These are phyloP conservation scores for Aquatica leii DNA, from an alignment of 2,888 invertebrate species.

Conservation along the genomic window DNA sequence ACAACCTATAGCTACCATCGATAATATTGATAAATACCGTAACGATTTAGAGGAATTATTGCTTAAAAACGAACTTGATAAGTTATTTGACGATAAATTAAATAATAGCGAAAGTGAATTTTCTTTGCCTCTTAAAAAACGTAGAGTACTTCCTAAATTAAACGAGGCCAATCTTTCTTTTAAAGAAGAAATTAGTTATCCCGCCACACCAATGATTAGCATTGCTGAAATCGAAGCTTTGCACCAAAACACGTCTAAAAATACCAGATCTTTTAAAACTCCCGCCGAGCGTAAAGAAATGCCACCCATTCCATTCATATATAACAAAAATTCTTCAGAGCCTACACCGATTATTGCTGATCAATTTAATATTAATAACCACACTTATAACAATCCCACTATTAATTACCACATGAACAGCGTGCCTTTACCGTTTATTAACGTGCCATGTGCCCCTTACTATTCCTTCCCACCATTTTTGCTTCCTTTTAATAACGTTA, in stretches of 20 bases:
- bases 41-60: conserved; percentile 10
- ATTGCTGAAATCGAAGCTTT: conserved; percentile 56
- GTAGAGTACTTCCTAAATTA: conserved; percentile 42
- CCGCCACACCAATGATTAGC: conserved; percentile 57
- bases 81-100: conserved; percentile 23
- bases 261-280: conserved; percentile 52
- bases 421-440: conserved; percentile 44
- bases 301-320: conserved; percentile 48
- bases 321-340: conserved; percentile 38
- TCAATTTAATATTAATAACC: conserved; percentile 52
- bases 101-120: conserved; percentile 46
- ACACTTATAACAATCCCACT: conserved; percentile 54
- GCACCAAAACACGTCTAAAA: conserved; percentile 32
- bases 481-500: conserved; percentile 42
- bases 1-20: background rate
- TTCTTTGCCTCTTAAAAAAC: conserved; percentile 53
- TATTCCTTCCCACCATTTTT: conserved; percentile 44
- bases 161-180: conserved; percentile 7
- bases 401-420: conserved; percentile 55
- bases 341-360: conserved; percentile 48
- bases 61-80: conserved; percentile 14
- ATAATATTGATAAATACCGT: background rate
- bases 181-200: conserved; percentile 55
- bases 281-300: conserved; percentile 57
- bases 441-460: conserved; percentile 43